A percentile compares a stretch with the other conserved stretches of the same genome.
Conservation (phyloP, 2,888 invertebrate species). For the Sphaerophoria rueppellii region DNA sequence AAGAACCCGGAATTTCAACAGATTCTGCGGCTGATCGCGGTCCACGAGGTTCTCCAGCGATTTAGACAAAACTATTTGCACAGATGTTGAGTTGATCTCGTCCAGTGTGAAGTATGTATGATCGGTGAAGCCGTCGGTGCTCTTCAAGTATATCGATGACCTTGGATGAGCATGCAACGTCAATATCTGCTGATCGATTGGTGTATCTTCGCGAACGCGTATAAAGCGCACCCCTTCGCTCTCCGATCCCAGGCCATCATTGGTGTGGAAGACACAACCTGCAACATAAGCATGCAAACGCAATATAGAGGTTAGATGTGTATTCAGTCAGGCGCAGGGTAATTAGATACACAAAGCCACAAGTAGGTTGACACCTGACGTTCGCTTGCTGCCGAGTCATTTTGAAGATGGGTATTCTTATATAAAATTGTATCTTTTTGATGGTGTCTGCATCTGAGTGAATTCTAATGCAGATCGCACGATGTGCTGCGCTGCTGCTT, state of each 20-base stretch:
- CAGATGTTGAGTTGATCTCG: conserved; percentile 89
- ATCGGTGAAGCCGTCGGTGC: conserved; percentile 79
- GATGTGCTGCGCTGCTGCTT: not conserved
- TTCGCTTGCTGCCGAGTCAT: conserved; percentile 26
- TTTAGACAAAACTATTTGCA: conserved; percentile 89
- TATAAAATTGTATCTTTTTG: conserved; percentile 45
- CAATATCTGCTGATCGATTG: conserved; percentile 90
- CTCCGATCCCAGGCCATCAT: conserved; percentile 81
- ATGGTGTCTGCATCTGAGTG: conserved; percentile 37
- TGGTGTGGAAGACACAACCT: conserved; percentile 93
- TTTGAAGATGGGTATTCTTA: conserved; percentile 34
- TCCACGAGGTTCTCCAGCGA: conserved; percentile 92
- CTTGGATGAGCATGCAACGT: conserved; percentile 92
- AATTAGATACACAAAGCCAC: conserved; percentile 40
- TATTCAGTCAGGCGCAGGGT: conserved; percentile 6
- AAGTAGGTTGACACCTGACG: conserved; percentile 67
- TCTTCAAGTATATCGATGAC: conserved; percentile 80
- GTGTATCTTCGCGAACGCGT: conserved; percentile 91
- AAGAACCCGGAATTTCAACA: conserved; percentile 91
- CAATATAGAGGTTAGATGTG: conserved; percentile 53
- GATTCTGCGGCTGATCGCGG: conserved; percentile 90
- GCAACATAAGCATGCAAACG: conserved; percentile 77
- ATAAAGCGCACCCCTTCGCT: conserved; percentile 92
- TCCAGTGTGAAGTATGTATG: conserved; percentile 82
- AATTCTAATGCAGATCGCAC: conserved; percentile 64